Evolutionary conservation across 2,797 vertebrate genomes (phyloP).

Genomic region (Chelidonichthys spinosus): DNA sequence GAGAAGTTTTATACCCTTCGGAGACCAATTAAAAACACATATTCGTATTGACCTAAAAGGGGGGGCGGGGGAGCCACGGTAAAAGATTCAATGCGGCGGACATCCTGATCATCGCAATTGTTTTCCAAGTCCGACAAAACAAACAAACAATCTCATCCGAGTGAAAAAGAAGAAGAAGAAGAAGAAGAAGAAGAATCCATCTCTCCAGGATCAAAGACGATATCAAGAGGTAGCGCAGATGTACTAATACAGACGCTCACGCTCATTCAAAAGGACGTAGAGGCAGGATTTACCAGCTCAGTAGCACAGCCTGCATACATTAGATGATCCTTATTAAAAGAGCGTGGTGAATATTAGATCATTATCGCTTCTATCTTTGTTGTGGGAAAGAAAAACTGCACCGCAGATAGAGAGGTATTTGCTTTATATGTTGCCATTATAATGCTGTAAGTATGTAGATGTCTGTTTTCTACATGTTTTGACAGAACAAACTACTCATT

Average conservation of each 20-base stretch:
- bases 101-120: conserved; percentile 33
- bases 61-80: too few relatives aligned
- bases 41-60: conserved; percentile 77
- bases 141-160: conserved; percentile 60
- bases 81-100: neutral
- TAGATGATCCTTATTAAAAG: conserved; percentile 59
- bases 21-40: conserved; percentile 84
- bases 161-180: conserved; percentile 5
- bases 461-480: neutral
- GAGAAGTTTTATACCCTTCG: conserved; percentile 59
- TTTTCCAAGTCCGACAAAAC: conserved; percentile 61
- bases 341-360: conserved; percentile 57
- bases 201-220: conserved; percentile 58
- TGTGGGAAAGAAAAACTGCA: conserved; percentile 32
- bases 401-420: conserved; percentile 8
- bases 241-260: conserved; percentile 40
- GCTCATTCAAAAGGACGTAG: conserved; percentile 48
- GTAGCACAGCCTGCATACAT: conserved; percentile 50
- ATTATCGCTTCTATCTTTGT: conserved; percentile 36
- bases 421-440: conserved; percentile 7
- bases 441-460: conserved; percentile 21
- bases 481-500: neutral
- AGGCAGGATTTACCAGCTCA: conserved; percentile 54
- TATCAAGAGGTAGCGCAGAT: conserved; percentile 39
- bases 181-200: neutral